These are phyloP conservation scores for Apocheima hispidaria DNA, from an alignment of 2,888 invertebrate genomes.

Conservation along the genomic window DNA sequence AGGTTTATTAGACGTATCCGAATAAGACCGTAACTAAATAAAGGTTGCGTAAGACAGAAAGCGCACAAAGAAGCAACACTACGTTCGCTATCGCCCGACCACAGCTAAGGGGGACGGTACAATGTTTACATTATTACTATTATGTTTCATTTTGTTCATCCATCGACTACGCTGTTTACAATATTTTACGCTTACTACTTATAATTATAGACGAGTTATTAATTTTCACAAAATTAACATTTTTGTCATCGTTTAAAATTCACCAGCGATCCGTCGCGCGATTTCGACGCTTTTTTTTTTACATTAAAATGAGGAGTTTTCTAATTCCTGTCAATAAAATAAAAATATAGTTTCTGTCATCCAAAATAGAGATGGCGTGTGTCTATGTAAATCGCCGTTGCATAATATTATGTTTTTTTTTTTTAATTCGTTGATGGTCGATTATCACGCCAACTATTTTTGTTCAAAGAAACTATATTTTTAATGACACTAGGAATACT, in stretches of 20 bases:
- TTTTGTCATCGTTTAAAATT: constrained; percentile 54
- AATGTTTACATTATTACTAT: constrained; percentile 33
- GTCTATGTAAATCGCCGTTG: too few relatives aligned
- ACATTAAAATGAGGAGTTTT: background rate
- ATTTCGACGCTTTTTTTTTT: constrained; percentile 29
- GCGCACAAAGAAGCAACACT: constrained; percentile 26
- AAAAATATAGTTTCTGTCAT: too few relatives aligned
- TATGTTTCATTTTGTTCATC: constrained; percentile 36
- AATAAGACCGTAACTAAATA: too few relatives aligned
- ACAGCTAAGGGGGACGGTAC: constrained; percentile 31
- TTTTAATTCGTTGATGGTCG: too few relatives aligned
- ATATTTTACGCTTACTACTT: constrained; percentile 78
- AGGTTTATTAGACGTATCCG: too few relatives aligned
- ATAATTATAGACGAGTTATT: constrained; percentile 56
- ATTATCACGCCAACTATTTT: too few relatives aligned
- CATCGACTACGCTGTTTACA: constrained; percentile 54
- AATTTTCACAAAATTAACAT: constrained; percentile 52
- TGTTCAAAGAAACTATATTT: too few relatives aligned
- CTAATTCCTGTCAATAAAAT: too few relatives aligned
- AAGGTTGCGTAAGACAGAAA: constrained; percentile 24
- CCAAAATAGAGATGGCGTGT: too few relatives aligned
- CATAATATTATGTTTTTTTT: too few relatives aligned
- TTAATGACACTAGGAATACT: too few relatives aligned
- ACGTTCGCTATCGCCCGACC: constrained; percentile 26
- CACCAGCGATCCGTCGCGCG: constrained; percentile 46